Evolutionary conservation across 2,797 vertebrate species (phyloP).

Genomic region (Amphiprion clarkii): DNA sequence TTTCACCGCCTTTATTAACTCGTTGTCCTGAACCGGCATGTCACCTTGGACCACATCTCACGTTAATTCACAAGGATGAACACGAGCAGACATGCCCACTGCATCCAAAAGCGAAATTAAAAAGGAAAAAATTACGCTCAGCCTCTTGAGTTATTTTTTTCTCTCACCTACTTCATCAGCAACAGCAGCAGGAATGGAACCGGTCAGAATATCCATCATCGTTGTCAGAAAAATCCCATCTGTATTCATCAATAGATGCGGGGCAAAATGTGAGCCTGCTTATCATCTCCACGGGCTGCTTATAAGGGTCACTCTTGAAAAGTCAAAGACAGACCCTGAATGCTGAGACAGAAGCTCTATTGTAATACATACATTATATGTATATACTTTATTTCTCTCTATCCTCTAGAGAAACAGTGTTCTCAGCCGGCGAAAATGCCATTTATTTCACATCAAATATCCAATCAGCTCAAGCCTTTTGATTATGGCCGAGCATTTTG

Average conservation of each 20-base stretch:
- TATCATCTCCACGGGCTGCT: constrained; percentile 72
- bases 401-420: background rate
- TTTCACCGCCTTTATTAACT: constrained; percentile 46
- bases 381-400: background rate
- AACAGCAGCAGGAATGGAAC: constrained; percentile 43
- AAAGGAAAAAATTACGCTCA: background rate
- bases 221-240: constrained; percentile 77
- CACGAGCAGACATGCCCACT: constrained; percentile 29
- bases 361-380: constrained; percentile 12
- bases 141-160: background rate
- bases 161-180: constrained; percentile 38
- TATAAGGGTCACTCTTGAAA: constrained; percentile 76
- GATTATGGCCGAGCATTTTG: constrained; percentile 32
- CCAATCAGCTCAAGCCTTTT: constrained; percentile 25
- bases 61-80: constrained; percentile 53
- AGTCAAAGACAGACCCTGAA: constrained; percentile 73
- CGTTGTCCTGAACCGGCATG: constrained; percentile 11
- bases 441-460: constrained; percentile 38
- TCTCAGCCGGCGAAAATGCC: constrained; percentile 10
- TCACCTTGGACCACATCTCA: constrained; percentile 55
- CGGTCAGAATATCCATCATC: constrained; percentile 78
- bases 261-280: constrained; percentile 75
- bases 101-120: constrained; percentile 6
- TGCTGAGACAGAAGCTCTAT: constrained; percentile 36
- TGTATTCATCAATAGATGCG: constrained; percentile 72